A percentile compares a stretch with the other conserved stretches of the same genome.
These are phyloP conservation scores for Pipra filicauda DNA, from an alignment of 2,113 vertebrate genomes.

Conservation along the genomic window DNA sequence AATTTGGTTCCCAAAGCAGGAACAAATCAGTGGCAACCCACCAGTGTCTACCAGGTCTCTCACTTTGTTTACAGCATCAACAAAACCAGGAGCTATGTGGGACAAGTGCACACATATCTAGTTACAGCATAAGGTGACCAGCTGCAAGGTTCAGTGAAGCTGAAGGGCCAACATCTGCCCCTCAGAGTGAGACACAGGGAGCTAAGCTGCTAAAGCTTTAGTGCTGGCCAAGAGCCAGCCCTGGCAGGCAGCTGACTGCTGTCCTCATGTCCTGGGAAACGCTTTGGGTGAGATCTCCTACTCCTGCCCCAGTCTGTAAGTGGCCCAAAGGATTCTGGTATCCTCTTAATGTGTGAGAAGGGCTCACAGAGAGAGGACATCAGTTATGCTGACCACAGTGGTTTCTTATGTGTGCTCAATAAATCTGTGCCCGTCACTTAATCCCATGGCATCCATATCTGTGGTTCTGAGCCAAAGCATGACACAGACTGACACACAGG, in stretches of 20 bases:
- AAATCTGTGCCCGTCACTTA: not conserved
- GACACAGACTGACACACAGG: not conserved
- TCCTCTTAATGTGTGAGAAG: not conserved
- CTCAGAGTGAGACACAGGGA: not conserved
- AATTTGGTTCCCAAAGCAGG: not conserved
- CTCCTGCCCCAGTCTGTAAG: not conserved
- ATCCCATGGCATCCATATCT: not conserved
- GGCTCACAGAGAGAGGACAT: not conserved
- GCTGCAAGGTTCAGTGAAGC: constrained; percentile 14
- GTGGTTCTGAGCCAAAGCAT: not conserved
- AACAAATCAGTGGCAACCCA: not conserved
- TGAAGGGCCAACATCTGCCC: constrained; percentile 29
- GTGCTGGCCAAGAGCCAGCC: not conserved
- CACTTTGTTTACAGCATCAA: not conserved
- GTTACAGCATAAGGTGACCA: constrained; percentile 24
- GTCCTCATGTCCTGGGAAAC: not conserved
- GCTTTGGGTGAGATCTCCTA: not conserved
- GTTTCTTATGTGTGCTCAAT: not conserved
- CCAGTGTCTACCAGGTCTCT: not conserved
- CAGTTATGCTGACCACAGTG: not conserved
- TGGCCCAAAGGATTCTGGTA: not conserved
- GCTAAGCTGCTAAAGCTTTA: not conserved
- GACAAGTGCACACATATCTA: not conserved
- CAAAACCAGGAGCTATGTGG: not conserved
- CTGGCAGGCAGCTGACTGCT: not conserved